phyloP scores from a whole-genome alignment of 2,797 vertebrate species.

The Spinibarbus caldwelli region DNA sequence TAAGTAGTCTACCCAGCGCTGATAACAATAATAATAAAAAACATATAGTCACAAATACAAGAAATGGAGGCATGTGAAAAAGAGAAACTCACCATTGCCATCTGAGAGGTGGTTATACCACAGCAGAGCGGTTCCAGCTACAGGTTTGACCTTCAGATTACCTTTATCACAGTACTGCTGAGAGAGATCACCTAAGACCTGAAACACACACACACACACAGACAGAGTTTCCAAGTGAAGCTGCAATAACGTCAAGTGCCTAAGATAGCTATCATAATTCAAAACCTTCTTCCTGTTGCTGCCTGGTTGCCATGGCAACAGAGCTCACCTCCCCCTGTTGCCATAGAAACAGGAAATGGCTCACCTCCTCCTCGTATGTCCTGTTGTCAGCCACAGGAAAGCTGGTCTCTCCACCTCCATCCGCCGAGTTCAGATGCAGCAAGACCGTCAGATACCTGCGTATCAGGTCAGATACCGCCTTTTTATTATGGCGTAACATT shows the following conservation, averaged over 20 bases:
- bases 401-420: conserved; percentile 90
- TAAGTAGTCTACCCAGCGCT: too few species aligned
- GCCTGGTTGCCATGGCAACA: conserved; percentile 30
- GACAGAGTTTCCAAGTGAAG: conserved; percentile 13
- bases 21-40: too few species aligned
- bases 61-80: not conserved
- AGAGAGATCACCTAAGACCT: conserved; percentile 93
- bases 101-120: conserved; percentile 99
- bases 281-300: conserved; percentile 20
- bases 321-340: conserved; percentile 21
- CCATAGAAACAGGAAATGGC: conserved; percentile 46
- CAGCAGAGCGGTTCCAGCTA: conserved; percentile 90
- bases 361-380: conserved; percentile 92
- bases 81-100: conserved; percentile 83
- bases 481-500: not conserved
- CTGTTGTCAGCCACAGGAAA: conserved; percentile 97
- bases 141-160: conserved; percentile 90
- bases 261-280: conserved; percentile 4
- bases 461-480: not conserved
- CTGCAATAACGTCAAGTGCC: not conserved
- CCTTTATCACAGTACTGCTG: conserved; percentile 90
- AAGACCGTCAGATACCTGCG: conserved; percentile 90
- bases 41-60: not conserved
- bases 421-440: conserved; percentile 92
- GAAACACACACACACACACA: conserved; percentile 38